Percentiles rank a stretch among this genome's conserved stretches.
phyloP scores from a whole-genome alignment of 2,888 invertebrate genomes.

The Pteria penguin region DNA sequence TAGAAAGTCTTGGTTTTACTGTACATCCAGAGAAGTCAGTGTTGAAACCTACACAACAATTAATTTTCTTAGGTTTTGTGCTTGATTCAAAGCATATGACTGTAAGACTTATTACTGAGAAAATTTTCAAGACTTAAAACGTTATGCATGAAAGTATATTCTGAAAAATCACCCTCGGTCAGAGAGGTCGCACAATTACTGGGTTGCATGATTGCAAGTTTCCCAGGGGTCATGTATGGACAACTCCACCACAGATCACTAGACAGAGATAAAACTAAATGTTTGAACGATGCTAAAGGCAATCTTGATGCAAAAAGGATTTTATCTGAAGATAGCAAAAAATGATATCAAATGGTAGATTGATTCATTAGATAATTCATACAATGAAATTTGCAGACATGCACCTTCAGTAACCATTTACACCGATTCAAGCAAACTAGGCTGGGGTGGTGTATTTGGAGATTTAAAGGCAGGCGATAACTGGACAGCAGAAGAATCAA shows the following conservation, averaged over 20 bases:
- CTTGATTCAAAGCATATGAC: constrained; percentile 38
- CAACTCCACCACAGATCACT: constrained; percentile 28
- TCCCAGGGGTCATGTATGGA: constrained; percentile 28
- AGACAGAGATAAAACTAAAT: constrained; percentile 30
- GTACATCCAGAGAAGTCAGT: constrained; percentile 38
- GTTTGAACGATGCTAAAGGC: constrained; percentile 3
- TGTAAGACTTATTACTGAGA: constrained; percentile 17
- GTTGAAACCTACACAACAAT: constrained; percentile 25
- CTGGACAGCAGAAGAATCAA: constrained; percentile 26
- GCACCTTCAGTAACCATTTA: constrained; percentile 1
- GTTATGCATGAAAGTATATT: background rate
- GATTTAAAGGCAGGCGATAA: constrained; percentile 9
- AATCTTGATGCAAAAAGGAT: constrained; percentile 21
- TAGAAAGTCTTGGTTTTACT: constrained; percentile 33
- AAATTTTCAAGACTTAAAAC: constrained; percentile 6
- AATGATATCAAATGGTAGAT: constrained; percentile 23
- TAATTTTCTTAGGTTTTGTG: constrained; percentile 34
- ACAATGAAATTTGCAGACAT: background rate
- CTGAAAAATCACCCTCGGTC: background rate
- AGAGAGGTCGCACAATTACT: constrained; percentile 25
- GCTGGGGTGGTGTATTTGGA: constrained; percentile 17
- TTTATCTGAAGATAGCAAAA: no score
- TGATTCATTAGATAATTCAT: background rate
- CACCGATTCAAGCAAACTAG: constrained; percentile 13
- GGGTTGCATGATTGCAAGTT: constrained; percentile 32